Base-by-base conservation (phyloP, 2,888 invertebrate genomes). In the Yponomeuta malinellus region DNA sequence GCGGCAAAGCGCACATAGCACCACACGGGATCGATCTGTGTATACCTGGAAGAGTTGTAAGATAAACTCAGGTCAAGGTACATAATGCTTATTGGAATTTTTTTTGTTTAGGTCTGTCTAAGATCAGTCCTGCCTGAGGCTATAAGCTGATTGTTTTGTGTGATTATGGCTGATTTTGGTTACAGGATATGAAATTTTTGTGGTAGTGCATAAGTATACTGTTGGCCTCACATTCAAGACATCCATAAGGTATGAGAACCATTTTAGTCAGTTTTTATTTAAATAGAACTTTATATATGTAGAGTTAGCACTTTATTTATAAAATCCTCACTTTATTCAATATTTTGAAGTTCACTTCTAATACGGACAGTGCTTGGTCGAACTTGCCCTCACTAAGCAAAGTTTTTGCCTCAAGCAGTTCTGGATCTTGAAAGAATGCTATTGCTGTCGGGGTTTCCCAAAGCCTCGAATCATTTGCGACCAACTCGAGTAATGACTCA, bases 291-390 rank as follows among this genome's bases (percentile, higher is more conserved):
- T 43, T 1, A 43, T 43, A 43, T 8, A 43, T 43, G 43, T 8
- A 8, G 0, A 43, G 9, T 5, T 8, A 43, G 0, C 43, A 8
- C 43, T 43, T 6, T 59, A 59, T 2, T 59, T 15, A 59, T 15
- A 12, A 12, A 59, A 59, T 59, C 15, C 29, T 68, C 52, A 68
- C 91, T 89, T 92, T 91, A 78, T 90, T 91, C 71, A 96, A 84
- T 76, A 96, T 85, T 76, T 94, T 93, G 79, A 96, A 96, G 76
- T 92, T 94, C 75, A 94, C 94, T 82, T 96, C 96, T 71, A 96
- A 84, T 71, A 95, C 79, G 59, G 94, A 93, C 70, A 94, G 85
- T 4, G 95, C 96, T 94, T 90, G 83, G 74, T 93, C 93, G 85
- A 93, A 94, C 73, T 94, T 93, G 37, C 93, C 92, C 73, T 94